A percentile compares a stretch with the other conserved stretches of the same genome.
Evolutionary conservation across 2,113 vertebrate genomes (phyloP).

Genomic region (Eudorcas thomsonii): DNA sequence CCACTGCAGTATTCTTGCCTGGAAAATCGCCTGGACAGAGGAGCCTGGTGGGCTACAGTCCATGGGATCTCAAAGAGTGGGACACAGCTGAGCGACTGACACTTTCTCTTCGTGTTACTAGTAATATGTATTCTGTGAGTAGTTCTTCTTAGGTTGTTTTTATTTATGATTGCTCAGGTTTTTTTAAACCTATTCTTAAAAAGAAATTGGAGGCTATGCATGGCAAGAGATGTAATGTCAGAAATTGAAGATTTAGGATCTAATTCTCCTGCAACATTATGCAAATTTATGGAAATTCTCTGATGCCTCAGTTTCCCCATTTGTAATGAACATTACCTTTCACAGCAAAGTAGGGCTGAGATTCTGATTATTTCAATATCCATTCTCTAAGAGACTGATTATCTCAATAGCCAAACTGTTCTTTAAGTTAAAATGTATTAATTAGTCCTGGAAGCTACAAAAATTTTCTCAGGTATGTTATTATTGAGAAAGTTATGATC

Average conservation of each 20-base stretch:
- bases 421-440: neutral
- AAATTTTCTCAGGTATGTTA: neutral
- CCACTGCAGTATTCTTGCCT: neutral
- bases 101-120: neutral
- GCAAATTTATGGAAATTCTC: neutral
- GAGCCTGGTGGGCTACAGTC: neutral
- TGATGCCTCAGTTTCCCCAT: neutral
- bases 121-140: neutral
- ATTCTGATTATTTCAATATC: neutral
- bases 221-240: neutral
- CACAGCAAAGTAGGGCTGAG: neutral
- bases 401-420: neutral
- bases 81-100: neutral
- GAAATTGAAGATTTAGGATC: neutral
- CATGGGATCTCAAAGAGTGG: neutral
- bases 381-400: neutral
- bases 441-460: neutral
- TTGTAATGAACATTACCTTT: neutral
- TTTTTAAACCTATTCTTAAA: neutral
- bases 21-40: neutral
- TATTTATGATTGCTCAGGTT: neutral
- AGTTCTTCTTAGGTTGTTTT: neutral
- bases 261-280: neutral
- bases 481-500: neutral
- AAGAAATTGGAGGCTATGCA: neutral